These are phyloP conservation scores for Zootermopsis nevadensis DNA, from an alignment of 2,888 invertebrate species.

Conservation along the genomic window DNA sequence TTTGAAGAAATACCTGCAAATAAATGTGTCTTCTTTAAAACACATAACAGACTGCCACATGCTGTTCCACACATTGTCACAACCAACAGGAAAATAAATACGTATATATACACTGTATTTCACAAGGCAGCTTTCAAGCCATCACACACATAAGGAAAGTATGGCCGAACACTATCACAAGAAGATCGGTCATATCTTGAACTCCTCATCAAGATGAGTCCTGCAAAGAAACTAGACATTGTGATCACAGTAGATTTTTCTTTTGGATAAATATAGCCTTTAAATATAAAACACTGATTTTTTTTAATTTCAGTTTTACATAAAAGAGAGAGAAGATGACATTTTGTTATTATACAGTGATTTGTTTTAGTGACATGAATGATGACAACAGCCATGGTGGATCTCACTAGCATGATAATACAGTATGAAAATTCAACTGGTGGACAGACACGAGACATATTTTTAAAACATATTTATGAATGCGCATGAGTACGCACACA, in stretches of 20 bases:
- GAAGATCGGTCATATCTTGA: not conserved
- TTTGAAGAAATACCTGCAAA: too few species aligned
- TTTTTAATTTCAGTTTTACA: not conserved
- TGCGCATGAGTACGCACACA: too few species aligned
- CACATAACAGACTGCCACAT: not conserved
- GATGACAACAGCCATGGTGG: not conserved
- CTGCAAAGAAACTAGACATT: not conserved
- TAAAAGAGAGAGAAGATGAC: not conserved
- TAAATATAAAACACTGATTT: not conserved
- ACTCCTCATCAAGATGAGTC: not conserved
- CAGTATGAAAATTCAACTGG: not conserved
- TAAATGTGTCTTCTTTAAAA: too few species aligned
- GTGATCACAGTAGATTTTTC: not conserved
- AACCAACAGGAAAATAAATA: conserved; percentile 1
- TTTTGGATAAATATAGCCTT: not conserved
- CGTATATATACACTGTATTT: not conserved
- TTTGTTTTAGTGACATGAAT: not conserved
- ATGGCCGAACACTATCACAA: not conserved
- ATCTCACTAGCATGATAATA: not conserved
- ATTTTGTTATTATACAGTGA: not conserved
- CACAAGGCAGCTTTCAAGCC: not conserved
- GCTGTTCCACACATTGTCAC: not conserved
- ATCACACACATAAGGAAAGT: not conserved
- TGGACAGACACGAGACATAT: not conserved
- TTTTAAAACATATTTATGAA: too few species aligned